Base-by-base conservation (phyloP, 2,888 invertebrate genomes). In the Galerucella pusilla region DNA sequence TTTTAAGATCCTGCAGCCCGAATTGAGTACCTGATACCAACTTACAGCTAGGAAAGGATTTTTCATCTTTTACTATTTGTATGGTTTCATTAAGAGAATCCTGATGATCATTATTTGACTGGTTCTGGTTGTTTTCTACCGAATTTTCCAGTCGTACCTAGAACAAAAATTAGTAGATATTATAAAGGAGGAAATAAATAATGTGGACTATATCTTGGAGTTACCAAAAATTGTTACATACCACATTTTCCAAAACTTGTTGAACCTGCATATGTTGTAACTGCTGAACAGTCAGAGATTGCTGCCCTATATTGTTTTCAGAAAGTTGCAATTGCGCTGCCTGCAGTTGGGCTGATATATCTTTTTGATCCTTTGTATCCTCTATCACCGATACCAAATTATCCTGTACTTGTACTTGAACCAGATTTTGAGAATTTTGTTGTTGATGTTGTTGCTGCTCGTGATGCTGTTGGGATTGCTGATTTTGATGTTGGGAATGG, bases 51-150 rank as follows among this genome's bases (percentile, higher is more conserved):
- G 90, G 88, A 85, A 90, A 71, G 86, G 81, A 84, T 78, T 91
- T 91, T 82, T 92, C 91, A 70, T 91, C 91, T 82, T 92, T 91
- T 20, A 91, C 89, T 42, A 90, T 87, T 3, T 90, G 85, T 73
- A 84, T 80, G 76, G 81, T 83, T 57, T 86, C 85, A 6, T 75
- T 65, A 35, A 83, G 71, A 12, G 79, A 75, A 20, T 79, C 81
- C 64, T 83, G 81, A 66, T 83, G 81, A 68, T 85, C 81, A 80
- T 80, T 81, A 54, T 82, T 82, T 25, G 84, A 81, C 61, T 83
- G 83, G 74, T 84, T 84, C 73, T 85, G 85, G 59, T 81, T 80
- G 71, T 84, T 83, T 78, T 85, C 84, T 60, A 86, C 87, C 25
- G 86, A 83, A 79, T 84, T 86, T 80, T 87, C 86, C 84, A 87